Evolutionary conservation across 1,140 invertebrate genomes (phyloP), one percentile per base, ranked within the genome.

Genomic region (Piezodorus guildinii): DNA sequence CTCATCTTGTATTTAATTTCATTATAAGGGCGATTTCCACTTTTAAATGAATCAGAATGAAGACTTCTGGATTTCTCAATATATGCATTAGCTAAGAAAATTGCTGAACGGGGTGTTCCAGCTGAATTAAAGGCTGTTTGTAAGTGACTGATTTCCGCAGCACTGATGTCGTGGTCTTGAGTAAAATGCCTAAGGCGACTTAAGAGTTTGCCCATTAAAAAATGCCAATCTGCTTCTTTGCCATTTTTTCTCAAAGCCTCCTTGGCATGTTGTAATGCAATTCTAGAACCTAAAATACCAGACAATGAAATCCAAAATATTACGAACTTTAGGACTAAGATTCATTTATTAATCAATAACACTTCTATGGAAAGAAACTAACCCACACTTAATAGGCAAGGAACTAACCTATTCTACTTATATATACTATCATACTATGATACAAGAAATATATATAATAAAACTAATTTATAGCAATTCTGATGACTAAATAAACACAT

Each of bases 141-240:
- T 25, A 56, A 56, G 14, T 56, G 52, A 25, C 19, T 16, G 5
- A 56, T 16, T 25, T 56, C 52, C 12, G 17, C 52, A 10, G 17
- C 5, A 8, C 17, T 23, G 15, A 23, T 19, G 12, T 23, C 15
- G 15, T 56, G 52, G 14, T 15, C 52, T 15, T 23, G 17, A 1
- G 9, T 25, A 15, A 56, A 56, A 56, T 56, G 52, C 27, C 52
- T 56, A 15, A 56, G 14, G 25, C 52, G 52, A 10, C 19, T 4
- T 23, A 56, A 23, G 15, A 56, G 52, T 23, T 56, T 56, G 2
- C 52, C 52, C 5, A 23, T 56, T 14, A 56, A 27, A 25, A 56
- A 56, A 15, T 56, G 52, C 52, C 52, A 56, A 56, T 56, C 23
- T 25, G 19, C 52, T 23, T 56, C 52, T 15, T 23, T 19, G 17